Conservation (phyloP, 2,888 invertebrate species). For the Erannis defoliaria region DNA sequence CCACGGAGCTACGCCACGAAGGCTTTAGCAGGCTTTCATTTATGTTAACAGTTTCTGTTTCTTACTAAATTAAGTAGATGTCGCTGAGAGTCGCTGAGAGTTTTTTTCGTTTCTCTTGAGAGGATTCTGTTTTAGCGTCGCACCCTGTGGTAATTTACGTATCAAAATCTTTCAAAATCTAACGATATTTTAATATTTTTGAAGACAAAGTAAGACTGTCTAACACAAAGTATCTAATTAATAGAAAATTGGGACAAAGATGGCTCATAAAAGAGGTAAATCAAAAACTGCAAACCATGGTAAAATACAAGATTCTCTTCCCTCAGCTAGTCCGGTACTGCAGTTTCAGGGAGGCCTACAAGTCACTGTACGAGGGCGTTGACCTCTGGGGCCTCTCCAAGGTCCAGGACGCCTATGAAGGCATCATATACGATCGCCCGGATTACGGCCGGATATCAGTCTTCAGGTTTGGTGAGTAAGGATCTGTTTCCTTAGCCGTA, state of each 20-base stretch:
- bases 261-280: too few species aligned
- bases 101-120: too few species aligned
- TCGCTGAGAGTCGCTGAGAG: too few species aligned
- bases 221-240: too few species aligned
- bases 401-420: slow-evolving; percentile 68
- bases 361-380: slow-evolving; percentile 68
- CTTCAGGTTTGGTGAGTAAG: slow-evolving; percentile 71
- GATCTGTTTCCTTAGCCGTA: not conserved
- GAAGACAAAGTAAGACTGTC: too few species aligned
- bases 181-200: too few species aligned
- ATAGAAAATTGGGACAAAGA: too few species aligned
- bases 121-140: too few species aligned
- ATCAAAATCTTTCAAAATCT: too few species aligned
- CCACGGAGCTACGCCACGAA: not conserved
- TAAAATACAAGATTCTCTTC: slow-evolving; percentile 5
- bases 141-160: too few species aligned
- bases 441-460: slow-evolving; percentile 71
- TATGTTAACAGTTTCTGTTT: not conserved
- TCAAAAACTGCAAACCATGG: too few species aligned
- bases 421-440: slow-evolving; percentile 68
- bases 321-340: slow-evolving; percentile 75
- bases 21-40: not conserved
- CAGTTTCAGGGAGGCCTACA: slow-evolving; percentile 67
- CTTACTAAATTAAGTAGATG: slow-evolving; percentile 2
- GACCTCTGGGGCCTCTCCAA: slow-evolving; percentile 73